Base-by-base conservation (phyloP, 1,140 invertebrate genomes). In the Monochamus saltuarius region DNA sequence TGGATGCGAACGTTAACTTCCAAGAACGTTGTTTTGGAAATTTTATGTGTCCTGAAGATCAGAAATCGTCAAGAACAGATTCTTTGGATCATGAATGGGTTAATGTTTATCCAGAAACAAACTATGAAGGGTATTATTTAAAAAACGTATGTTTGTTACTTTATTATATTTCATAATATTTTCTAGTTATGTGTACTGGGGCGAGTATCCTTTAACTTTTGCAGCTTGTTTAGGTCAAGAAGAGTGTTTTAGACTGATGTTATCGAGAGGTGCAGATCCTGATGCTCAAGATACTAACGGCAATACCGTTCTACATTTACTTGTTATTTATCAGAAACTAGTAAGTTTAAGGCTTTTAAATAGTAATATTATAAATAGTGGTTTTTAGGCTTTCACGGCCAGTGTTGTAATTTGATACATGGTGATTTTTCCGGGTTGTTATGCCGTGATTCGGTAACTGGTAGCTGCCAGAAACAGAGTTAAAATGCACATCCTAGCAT, bases 11-110 rank as follows among this genome's bases (percentile, higher is more conserved):
- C 3, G 93, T 92, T 0, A 87, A 98, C 75, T 88, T 92, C 37
- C 87, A 97, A 67, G 92, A 96, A 75, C 79, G 95, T 19, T 96
- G 93, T 69, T 91, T 89, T 65, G 97, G 97, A 0, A 95, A 92
- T 68, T 99, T 99, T 71, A 98, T 99, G 90, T 91, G 89, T 57
- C 92, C 96, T 0, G 95, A 99, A 78, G 97, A 99, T 78, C 96
- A 98, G 78, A 98, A 98, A 77, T 85, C 88, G 0, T 91, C 91
- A 0, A 80, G 96, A 13, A 83, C 83, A 0, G 96, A 98, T 76
- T 91, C 87, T 0, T 74, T 92, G 0, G 92, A 96, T 56, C 92
- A 98, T 68, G 97, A 99, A 79, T 94, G 89, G 84, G 91, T 97
- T 14, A 89, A 89, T 66, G 84, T 98, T 0, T 82, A 84, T 64